Evolutionary conservation across 2,888 invertebrate genomes (phyloP).

Genomic region (Antheraea assamensis): DNA sequence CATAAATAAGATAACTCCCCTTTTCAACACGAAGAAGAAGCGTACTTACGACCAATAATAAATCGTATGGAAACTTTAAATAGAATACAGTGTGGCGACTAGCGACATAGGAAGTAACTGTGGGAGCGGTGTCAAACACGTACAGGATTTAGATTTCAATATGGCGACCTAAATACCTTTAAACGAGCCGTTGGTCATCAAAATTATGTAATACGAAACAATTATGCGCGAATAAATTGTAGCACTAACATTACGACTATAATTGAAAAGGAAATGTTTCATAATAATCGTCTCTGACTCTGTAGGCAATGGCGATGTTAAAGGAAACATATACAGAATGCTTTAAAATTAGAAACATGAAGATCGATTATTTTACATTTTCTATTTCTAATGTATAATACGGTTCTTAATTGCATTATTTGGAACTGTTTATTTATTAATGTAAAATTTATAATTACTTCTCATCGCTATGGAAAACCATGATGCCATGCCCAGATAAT

Average conservation of each 20-base stretch:
- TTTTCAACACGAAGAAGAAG: background rate
- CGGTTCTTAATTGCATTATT: too few relatives aligned
- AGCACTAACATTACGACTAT: background rate
- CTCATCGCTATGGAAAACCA: too few relatives aligned
- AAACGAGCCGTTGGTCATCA: constrained; percentile 5
- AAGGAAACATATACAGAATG: background rate
- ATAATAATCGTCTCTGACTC: constrained; percentile 1
- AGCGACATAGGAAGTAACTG: background rate
- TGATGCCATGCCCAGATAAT: too few relatives aligned
- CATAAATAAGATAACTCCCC: background rate
- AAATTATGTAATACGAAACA: constrained; percentile 7
- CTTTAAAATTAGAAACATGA: too few relatives aligned
- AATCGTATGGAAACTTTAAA: constrained; percentile 53
- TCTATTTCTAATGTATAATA: too few relatives aligned
- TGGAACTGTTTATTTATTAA: too few relatives aligned
- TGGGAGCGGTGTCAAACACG: background rate
- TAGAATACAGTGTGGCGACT: constrained; percentile 25
- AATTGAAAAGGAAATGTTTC: background rate
- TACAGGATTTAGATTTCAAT: background rate
- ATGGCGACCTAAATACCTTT: constrained; percentile 5
- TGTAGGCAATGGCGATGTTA: background rate
- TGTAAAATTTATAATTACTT: too few relatives aligned
- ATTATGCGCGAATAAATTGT: background rate
- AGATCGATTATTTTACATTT: too few relatives aligned
- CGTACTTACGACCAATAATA: constrained; percentile 36